These are phyloP conservation scores for Orchestia grillus DNA, from an alignment of 1,140 invertebrate genomes.

Conservation along the genomic window DNA sequence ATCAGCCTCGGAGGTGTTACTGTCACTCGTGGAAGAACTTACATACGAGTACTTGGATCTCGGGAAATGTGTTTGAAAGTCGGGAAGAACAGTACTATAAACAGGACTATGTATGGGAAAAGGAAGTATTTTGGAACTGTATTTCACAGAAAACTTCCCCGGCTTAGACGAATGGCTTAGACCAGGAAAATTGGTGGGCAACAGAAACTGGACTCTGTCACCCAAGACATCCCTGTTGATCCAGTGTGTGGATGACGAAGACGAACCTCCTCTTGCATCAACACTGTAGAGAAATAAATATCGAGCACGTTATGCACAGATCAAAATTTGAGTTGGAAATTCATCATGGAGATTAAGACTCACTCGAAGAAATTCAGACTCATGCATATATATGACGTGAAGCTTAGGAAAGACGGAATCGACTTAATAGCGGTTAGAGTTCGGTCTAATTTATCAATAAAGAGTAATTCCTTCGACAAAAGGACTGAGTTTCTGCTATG, in stretches of 20 bases:
- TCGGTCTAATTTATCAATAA: no score
- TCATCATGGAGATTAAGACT: no score
- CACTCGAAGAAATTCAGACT: no score
- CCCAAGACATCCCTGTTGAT: constrained; percentile 30
- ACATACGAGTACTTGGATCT: not conserved
- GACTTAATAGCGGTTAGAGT: no score
- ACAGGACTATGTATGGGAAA: not conserved
- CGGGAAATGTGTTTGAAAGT: not conserved
- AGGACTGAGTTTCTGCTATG: no score
- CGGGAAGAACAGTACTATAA: not conserved
- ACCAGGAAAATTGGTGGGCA: not conserved
- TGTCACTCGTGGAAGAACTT: not conserved
- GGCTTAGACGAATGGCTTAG: constrained; percentile 9
- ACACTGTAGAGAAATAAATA: not conserved
- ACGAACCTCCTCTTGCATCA: constrained; percentile 18
- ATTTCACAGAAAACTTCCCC: constrained; percentile 28
- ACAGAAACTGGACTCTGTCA: constrained; percentile 31
- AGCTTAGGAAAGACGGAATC: no score
- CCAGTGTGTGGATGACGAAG: constrained; percentile 38
- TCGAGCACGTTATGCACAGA: not conserved
- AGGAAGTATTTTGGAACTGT: not conserved
- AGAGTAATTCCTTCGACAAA: no score
- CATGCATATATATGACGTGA: no score
- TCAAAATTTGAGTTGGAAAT: no score
- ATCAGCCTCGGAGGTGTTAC: not conserved